phyloP scores from a whole-genome alignment of 2,888 invertebrate genomes.

The Sinohyriopsis cumingii region DNA sequence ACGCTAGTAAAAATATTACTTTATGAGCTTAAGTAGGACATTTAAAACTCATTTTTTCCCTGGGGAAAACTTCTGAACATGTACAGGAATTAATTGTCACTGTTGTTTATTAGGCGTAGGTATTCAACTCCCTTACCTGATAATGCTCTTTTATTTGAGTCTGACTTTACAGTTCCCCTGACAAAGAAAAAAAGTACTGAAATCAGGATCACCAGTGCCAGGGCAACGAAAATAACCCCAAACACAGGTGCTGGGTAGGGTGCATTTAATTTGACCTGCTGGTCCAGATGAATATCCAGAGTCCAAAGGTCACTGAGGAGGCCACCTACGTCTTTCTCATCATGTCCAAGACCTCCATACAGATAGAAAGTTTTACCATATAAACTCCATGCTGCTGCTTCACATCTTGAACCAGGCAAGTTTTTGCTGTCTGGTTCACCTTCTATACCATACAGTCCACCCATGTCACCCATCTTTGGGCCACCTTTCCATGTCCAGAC shows the following conservation, averaged over 20 bases:
- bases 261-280: slow-evolving; percentile 16
- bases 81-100: no score
- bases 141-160: no score
- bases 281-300: slow-evolving; percentile 39
- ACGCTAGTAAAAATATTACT: no score
- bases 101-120: no score
- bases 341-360: slow-evolving; percentile 57
- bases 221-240: slow-evolving; percentile 24
- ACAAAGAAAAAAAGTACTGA: slow-evolving; percentile 14
- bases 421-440: slow-evolving; percentile 26
- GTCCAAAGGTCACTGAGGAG: slow-evolving; percentile 56
- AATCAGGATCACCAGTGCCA: slow-evolving; percentile 15
- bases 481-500: slow-evolving; percentile 59
- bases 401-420: slow-evolving; percentile 49
- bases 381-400: slow-evolving; percentile 34
- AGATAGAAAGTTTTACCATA: slow-evolving; percentile 36
- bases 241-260: slow-evolving; percentile 22
- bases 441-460: slow-evolving; percentile 32
- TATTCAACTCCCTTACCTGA: no score
- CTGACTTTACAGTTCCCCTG: slow-evolving; percentile 1
- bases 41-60: no score
- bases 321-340: slow-evolving; percentile 44
- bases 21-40: no score
- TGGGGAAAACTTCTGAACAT: no score
- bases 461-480: slow-evolving; percentile 34